Percentiles rank a stretch among this genome's conserved stretches.
Conservation (phyloP, 1,140 invertebrate genomes). For the Cydia amplana region DNA sequence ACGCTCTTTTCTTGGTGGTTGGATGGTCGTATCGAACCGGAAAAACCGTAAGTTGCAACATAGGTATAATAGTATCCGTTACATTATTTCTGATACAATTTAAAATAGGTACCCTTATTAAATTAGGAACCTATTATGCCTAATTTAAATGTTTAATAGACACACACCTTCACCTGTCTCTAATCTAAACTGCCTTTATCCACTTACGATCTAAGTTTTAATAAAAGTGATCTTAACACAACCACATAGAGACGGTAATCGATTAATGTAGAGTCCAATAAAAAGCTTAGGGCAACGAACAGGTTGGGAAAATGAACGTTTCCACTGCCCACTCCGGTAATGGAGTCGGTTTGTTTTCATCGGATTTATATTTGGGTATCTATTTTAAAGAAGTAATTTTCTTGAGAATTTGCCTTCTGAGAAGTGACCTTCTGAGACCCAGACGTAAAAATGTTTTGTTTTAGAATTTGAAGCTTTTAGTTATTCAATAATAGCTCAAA, state of each 20-base stretch:
- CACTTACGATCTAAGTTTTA: neutral
- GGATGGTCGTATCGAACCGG: too few relatives aligned
- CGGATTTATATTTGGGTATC: too few relatives aligned
- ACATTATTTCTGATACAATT: constrained; percentile 16
- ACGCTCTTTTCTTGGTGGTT: too few relatives aligned
- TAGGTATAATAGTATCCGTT: neutral
- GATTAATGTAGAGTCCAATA: constrained; percentile 22
- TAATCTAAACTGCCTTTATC: constrained; percentile 27
- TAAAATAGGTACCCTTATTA: constrained; percentile 25
- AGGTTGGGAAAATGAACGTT: constrained; percentile 14
- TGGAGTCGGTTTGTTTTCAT: neutral
- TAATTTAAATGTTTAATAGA: constrained; percentile 32
- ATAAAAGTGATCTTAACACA: neutral
- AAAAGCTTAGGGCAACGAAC: constrained; percentile 30
- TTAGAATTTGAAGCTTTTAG: too few relatives aligned
- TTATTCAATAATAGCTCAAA: too few relatives aligned
- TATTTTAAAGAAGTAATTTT: too few relatives aligned
- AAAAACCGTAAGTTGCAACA: too few relatives aligned
- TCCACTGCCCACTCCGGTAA: neutral
- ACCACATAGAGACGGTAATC: neutral
- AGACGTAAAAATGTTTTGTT: too few relatives aligned
- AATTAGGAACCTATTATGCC: constrained; percentile 28
- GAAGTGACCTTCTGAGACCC: too few relatives aligned
- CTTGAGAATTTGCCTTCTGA: too few relatives aligned
- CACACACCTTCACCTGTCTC: constrained; percentile 28